Conservation (phyloP, 1,140 invertebrate species). For the Ectropis grisescens region DNA sequence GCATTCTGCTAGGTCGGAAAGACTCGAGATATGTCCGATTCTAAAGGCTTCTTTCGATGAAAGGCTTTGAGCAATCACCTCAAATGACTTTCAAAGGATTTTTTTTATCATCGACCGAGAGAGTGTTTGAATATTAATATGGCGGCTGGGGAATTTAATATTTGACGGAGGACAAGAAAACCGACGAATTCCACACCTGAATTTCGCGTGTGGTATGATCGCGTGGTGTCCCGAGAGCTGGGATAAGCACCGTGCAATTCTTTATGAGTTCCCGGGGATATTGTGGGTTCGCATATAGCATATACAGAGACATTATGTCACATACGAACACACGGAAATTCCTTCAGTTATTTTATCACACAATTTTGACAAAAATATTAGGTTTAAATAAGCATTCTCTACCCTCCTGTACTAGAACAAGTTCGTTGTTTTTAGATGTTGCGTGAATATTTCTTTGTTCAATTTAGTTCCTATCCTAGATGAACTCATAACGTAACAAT, state of each 20-base stretch:
- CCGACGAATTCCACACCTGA: constrained; percentile 33
- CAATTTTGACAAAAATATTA: too few species aligned
- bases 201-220: constrained; percentile 30
- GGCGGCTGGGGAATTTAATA: constrained; percentile 45
- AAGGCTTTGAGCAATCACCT: constrained; percentile 29
- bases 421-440: neutral
- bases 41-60: constrained; percentile 5
- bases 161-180: constrained; percentile 36
- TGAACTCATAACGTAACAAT: too few species aligned
- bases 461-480: too few species aligned
- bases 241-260: constrained; percentile 16
- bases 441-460: neutral
- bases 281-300: constrained; percentile 1
- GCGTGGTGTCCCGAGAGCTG: constrained; percentile 15
- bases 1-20: neutral
- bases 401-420: too few species aligned
- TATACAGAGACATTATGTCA: too few species aligned
- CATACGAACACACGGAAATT: too few species aligned
- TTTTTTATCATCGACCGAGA: constrained; percentile 17
- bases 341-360: too few species aligned
- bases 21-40: constrained; percentile 1
- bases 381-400: too few species aligned
- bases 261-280: constrained; percentile 15
- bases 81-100: constrained; percentile 29
- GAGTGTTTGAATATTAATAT: constrained; percentile 46